Base-by-base conservation (phyloP, 1,140 invertebrate species). In the Bactericera cockerelli region DNA sequence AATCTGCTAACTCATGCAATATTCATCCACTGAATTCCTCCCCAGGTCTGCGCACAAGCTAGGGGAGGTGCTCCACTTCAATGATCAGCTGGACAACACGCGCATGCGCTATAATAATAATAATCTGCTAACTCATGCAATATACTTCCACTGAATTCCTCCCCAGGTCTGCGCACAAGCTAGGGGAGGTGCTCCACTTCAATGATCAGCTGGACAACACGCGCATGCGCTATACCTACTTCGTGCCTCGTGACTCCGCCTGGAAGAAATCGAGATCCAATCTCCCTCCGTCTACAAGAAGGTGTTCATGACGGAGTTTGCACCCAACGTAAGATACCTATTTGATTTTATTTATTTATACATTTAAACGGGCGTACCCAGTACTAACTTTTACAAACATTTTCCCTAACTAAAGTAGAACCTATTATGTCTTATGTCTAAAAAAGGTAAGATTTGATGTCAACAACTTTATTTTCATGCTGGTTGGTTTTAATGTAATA, bases 91-190 rank as follows among this genome's bases (percentile, higher is more conserved):
- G 33, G 81, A 81, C 59, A 81, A 87, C 62, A 78, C 81, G 25
- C 81, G 80, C 57, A 83, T 85, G 61, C 81, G 84, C 31, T 95
- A 85, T 70, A 97, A n/a, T n/a, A n/a, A n/a, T n/a, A n/a, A n/a
- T n/a, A n/a, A n/a, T n/a, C n/a, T n/a, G 92, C 1, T 92, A 88
- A 68, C 94, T 97, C 68, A 91, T 91, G 1, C 92, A 93, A 1
- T 76, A 83, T 13, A 83, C 96, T 67, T 80, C 81, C 63, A 93
- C 91, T 39, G 75, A 76, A 42, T 80, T 80, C 66, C 87, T 87
- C 1, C 86, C 87, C 71, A 92, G 89, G 66, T 77, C 81, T 49
- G 89, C 87, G 1, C 87, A 80, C 66, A 73, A 77, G 56, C 72
- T 93, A 62, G 87, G 88, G 26, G 75, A 79, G 58, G 76, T 80